phyloP scores from a whole-genome alignment of 2,888 invertebrate species.

The Nymphalis c-album region DNA sequence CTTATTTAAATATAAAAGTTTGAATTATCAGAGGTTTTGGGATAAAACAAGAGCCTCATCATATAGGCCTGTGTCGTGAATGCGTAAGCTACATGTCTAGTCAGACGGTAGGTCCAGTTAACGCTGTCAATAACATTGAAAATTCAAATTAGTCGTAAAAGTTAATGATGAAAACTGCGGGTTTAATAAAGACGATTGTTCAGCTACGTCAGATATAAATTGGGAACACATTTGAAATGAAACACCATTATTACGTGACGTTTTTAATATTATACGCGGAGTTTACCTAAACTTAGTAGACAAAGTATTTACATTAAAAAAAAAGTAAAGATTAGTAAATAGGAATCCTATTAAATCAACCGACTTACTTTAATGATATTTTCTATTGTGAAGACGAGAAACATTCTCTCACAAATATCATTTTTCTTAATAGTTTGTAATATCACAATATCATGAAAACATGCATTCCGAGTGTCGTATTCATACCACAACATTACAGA shows the following conservation, averaged over 20 bases:
- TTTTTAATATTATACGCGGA: conserved; percentile 26
- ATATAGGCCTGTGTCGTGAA: too few relatives aligned
- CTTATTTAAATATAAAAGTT: too few relatives aligned
- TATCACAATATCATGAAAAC: conserved; percentile 9
- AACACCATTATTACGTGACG: conserved; percentile 29
- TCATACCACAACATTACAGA: background rate
- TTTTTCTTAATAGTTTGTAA: conserved; percentile 7
- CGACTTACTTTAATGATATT: conserved; percentile 16
- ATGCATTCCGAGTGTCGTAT: background rate
- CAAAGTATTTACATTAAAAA: conserved; percentile 32
- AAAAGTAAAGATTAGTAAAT: conserved; percentile 7
- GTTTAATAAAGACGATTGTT: too few relatives aligned
- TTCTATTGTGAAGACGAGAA: background rate
- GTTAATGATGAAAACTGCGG: too few relatives aligned
- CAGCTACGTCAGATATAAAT: too few relatives aligned
- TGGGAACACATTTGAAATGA: conserved; percentile 18
- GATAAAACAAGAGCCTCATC: too few relatives aligned
- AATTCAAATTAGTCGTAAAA: too few relatives aligned
- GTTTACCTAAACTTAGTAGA: conserved; percentile 13
- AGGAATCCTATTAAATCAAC: conserved; percentile 12
- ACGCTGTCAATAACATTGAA: too few relatives aligned
- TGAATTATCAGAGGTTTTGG: too few relatives aligned
- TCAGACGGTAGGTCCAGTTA: too few relatives aligned
- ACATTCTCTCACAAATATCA: background rate
- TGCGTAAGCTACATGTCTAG: too few relatives aligned